Percentiles rank a stretch among this genome's conserved stretches.
Evolutionary conservation across 2,888 invertebrate species (phyloP).

Genomic region (Troglohyphantes excavatus): DNA sequence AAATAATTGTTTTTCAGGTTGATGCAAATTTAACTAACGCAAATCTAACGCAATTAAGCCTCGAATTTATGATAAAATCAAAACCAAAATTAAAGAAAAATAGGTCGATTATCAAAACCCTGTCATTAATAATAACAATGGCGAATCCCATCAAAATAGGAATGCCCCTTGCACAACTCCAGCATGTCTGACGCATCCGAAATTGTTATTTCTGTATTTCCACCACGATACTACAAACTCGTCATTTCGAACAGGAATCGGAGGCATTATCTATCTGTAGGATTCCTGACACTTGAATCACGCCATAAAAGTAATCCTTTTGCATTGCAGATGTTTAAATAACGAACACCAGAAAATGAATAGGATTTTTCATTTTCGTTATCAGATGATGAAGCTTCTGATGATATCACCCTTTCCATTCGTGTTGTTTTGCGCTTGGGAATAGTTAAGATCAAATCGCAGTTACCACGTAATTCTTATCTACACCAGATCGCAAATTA

Average conservation of each 20-base stretch:
- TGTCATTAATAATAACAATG: too few species aligned
- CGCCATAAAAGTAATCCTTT: slow-evolving; percentile 3
- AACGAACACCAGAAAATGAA: slow-evolving; percentile 1
- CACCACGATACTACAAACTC: neutral
- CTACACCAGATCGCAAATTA: too few species aligned
- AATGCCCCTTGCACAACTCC: neutral
- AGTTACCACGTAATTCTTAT: too few species aligned
- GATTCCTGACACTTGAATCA: neutral
- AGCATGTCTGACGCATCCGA: neutral
- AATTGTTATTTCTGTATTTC: neutral
- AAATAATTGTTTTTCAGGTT: too few species aligned
- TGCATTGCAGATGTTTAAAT: neutral
- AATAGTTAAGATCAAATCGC: neutral
- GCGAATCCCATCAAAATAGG: neutral
- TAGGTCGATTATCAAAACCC: too few species aligned
- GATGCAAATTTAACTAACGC: too few species aligned
- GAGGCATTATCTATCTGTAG: neutral
- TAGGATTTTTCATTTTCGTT: neutral
- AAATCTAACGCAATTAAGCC: too few species aligned
- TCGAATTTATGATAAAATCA: too few species aligned
- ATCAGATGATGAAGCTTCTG: neutral
- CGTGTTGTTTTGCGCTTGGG: too few species aligned
- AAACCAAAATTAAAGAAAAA: too few species aligned
- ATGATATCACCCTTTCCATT: too few species aligned
- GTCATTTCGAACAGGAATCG: neutral